Percentiles rank a stretch among this genome's conserved stretches.
These are phyloP conservation scores for Andrena cerasifolii DNA, from an alignment of 1,140 invertebrate species.

Conservation along the genomic window DNA sequence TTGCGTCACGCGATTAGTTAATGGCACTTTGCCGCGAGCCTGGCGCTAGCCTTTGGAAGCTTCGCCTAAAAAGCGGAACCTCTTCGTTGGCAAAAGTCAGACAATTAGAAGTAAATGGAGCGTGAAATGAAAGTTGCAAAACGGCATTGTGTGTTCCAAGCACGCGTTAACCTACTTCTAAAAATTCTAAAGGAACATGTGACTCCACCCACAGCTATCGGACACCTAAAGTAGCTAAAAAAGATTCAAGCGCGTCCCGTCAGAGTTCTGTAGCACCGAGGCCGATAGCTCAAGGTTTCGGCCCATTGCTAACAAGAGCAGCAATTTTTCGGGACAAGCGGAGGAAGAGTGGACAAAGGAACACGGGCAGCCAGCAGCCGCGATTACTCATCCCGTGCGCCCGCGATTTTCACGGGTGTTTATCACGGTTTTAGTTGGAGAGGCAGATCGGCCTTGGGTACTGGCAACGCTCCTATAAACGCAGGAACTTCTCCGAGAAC, in stretches of 20 bases:
- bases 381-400: slow-evolving; percentile 34
- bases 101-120: too few species aligned
- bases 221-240: too few species aligned
- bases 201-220: too few species aligned
- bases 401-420: slow-evolving; percentile 51
- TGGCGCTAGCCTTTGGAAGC: background rate
- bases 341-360: background rate
- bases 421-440: slow-evolving; percentile 41
- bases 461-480: slow-evolving; percentile 54
- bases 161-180: too few species aligned
- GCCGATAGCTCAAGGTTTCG: too few species aligned
- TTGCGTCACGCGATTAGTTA: slow-evolving; percentile 32
- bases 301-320: background rate
- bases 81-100: too few species aligned
- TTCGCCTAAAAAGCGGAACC: slow-evolving; percentile 1
- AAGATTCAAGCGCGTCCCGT: too few species aligned
- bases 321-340: background rate
- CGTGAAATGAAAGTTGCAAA: too few species aligned
- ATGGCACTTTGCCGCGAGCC: slow-evolving; percentile 21
- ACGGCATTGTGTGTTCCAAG: too few species aligned
- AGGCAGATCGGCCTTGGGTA: slow-evolving; percentile 45
- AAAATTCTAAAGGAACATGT: too few species aligned
- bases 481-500: slow-evolving; percentile 20
- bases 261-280: too few species aligned
- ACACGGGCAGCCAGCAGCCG: background rate